Evolutionary conservation across 53 echinoderm and acorn worm species (phyloP), one percentile per base, ranked within the genome.

Genomic region (Echinarachnius parma): DNA sequence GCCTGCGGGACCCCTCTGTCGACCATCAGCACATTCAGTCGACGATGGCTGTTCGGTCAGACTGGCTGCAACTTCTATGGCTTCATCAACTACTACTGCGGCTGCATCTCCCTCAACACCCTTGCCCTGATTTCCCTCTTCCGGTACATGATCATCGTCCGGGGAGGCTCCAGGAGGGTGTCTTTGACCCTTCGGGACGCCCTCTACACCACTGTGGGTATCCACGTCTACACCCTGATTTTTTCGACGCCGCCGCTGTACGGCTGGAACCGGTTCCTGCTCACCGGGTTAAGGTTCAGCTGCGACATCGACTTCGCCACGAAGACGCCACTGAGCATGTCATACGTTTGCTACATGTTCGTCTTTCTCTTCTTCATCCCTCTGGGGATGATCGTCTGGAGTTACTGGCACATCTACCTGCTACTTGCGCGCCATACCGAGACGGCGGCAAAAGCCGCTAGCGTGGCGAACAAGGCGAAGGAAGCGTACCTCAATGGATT

Each of bases 11-110:
- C 64, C 20, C 60, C 60, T 4, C 33, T 78, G 9, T 64, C 60
- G 4, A 46, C 59, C 29, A 25, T 59, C 34, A 75, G 84, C 26
- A 62, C 21, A 19, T 84, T 89, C 46, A 46, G 76, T 32, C 80
- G 80, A 2, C 28, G 80, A 0, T 89, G 89, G 89, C 27, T 89
- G 29, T 89, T 84, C 53, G 80, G 62, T 5, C 3, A 50, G n/a
- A 26, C 66, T 23, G 84, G 76, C 3, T 89, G 89, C 34, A 49
- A 37, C 10, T 77, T 59, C 36, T 85, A 85, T 34, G 85, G 85
- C 15, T 85, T 85, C 48, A 68, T 85, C 28, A 85, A 85, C 65
- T 85, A 85, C 32, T 85, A 85, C 53, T 85, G 85, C 42, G 85
- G 85, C 0, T 85, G 85, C 31, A 79, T 85, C 34, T 85, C 85